Evolutionary conservation across 2,113 vertebrate species (phyloP), one percentile per base, ranked within the genome.

Genomic region (Antechinus stuartii): DNA sequence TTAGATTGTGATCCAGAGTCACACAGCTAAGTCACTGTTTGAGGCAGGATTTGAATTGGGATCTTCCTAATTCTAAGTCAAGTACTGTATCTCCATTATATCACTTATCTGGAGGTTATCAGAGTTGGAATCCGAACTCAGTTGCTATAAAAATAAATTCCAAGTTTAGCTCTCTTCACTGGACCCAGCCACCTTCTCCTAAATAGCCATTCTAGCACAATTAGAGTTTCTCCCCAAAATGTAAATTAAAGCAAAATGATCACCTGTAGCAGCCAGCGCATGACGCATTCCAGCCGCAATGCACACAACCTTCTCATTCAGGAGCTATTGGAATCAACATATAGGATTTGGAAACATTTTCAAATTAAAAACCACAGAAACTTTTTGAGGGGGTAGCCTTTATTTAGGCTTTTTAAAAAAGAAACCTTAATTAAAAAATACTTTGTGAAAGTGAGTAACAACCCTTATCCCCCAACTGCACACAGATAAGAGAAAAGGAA

Each of bases 211-310:
- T 84, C 68, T 42, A 19, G 68, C 5, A 8, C 68, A 84, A 84
- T n/a, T 8, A 84, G 35, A 2, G 16, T 42, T 5, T 76, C 30
- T 76, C 16, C 68, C 68, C 35, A 84, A 84, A 84, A 84, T 42
- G 16, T 84, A 22, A 93, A 94, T 30, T 97, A 97, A 95, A 93
- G 76, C 47, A 92, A 90, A 96, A 91, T 55, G 96, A 93, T 98
- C 93, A 99, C 99, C 99, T 98, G 99, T 99, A 91, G 99, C 98
- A 97, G 99, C 99, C 76, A 99, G 98, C 0, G 99, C 98, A 94
- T 99, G 99, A 98, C 99, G 99, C 93, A 99, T 98, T 95, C 99
- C 99, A 96, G 99, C 99, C 96, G 99, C 99, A 97, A 99, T 91
- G 97, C 97, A 97, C 89, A 99, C 95, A 91, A 99, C 98, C 50